These are phyloP conservation scores for Mionectes olivaceus DNA, from an alignment of 2,797 vertebrate genomes.

Conservation along the genomic window DNA sequence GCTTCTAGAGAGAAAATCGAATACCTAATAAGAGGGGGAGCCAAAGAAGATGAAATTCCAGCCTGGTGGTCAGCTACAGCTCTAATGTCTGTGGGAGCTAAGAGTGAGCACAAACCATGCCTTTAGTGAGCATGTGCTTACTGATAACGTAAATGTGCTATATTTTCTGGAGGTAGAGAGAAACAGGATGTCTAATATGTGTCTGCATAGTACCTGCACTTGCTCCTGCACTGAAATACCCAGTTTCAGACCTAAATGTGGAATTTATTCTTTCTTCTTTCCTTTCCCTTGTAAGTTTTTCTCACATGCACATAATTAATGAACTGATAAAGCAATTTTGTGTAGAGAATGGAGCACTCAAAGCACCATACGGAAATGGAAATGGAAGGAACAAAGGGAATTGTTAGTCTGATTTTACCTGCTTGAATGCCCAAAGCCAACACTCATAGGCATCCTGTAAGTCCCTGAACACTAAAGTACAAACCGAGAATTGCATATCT, in stretches of 20 bases:
- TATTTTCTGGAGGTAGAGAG: not conserved
- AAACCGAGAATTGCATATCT: not conserved
- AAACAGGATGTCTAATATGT: not conserved
- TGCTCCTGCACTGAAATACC: not conserved
- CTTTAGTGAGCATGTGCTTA: not conserved
- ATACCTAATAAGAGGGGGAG: not conserved
- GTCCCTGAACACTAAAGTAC: not conserved
- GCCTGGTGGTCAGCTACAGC: not conserved
- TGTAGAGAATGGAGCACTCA: not conserved
- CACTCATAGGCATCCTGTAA: not conserved
- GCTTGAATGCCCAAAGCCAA: not conserved
- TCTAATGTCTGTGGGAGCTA: not conserved
- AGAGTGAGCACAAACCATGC: not conserved
- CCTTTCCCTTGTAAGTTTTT: not conserved
- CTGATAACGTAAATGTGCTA: not conserved
- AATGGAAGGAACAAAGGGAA: not conserved
- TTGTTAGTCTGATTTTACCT: not conserved
- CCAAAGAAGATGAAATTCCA: not conserved
- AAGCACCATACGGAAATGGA: not conserved
- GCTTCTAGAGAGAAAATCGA: not conserved
- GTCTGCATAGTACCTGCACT: not conserved
- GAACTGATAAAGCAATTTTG: not conserved
- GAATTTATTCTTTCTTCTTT: not conserved
- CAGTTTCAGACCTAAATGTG: not conserved
- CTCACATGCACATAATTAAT: not conserved